phyloP scores from a whole-genome alignment of 2,113 vertebrate species.

The Bothrops jararaca region DNA sequence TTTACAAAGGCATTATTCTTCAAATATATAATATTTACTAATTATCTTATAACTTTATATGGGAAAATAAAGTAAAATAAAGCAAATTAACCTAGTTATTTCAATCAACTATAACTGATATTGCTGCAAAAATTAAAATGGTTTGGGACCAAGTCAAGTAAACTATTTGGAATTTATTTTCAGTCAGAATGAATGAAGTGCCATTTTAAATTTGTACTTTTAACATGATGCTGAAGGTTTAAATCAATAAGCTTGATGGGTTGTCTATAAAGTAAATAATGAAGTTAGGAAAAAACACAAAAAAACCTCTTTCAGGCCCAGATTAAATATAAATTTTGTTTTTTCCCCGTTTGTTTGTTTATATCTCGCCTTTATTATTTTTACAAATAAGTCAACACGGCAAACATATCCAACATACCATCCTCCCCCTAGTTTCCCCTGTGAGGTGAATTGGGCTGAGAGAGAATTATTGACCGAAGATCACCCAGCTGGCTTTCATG shows the following conservation, averaged over 20 bases:
- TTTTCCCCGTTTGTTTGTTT: no score
- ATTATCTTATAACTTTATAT: neutral
- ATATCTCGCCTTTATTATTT: no score
- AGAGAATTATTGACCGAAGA: no score
- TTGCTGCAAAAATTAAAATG: neutral
- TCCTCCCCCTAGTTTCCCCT: no score
- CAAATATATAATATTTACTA: neutral
- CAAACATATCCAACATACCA: no score
- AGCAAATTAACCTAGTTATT: neutral
- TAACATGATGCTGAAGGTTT: neutral
- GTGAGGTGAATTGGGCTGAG: no score
- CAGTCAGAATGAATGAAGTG: neutral
- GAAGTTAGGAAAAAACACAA: neutral
- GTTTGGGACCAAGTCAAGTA: neutral
- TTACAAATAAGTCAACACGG: no score
- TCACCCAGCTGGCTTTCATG: no score
- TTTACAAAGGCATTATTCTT: neutral
- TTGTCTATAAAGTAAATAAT: neutral
- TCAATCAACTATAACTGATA: neutral
- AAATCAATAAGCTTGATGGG: neutral
- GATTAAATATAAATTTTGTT: conserved; percentile 39
- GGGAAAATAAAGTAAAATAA: neutral
- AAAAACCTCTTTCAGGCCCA: neutral
- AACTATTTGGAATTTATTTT: neutral
- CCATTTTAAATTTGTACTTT: neutral